phyloP scores from a whole-genome alignment of 2,797 vertebrate species.

The Notamacropus eugenii region DNA sequence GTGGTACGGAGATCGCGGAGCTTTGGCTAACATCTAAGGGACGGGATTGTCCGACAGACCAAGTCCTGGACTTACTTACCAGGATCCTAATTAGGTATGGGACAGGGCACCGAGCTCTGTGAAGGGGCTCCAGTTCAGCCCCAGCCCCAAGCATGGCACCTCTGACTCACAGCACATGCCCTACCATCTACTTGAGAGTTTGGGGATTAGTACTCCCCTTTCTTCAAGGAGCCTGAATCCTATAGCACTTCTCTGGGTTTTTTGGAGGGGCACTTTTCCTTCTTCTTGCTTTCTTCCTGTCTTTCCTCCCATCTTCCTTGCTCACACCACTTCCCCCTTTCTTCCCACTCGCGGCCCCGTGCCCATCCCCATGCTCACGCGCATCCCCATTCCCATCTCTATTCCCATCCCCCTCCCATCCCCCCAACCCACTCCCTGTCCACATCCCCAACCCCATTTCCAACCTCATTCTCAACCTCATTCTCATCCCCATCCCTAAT shows the following conservation, averaged over 20 bases:
- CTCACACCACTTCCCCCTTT: neutral
- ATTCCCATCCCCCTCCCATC: neutral
- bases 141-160: neutral
- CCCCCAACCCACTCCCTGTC: neutral
- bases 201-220: neutral
- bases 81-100: neutral
- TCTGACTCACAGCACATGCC: neutral
- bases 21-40: neutral
- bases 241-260: neutral
- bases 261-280: neutral
- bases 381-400: neutral
- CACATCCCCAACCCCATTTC: neutral
- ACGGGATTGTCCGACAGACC: neutral
- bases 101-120: neutral
- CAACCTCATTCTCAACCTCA: neutral
- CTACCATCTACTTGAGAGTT: neutral
- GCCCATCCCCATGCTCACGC: neutral
- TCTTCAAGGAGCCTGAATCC: neutral
- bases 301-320: neutral
- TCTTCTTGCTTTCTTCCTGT: neutral
- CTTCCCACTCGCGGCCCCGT: neutral
- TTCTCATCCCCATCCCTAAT: neutral
- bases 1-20: neutral
- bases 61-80: neutral
- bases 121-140: neutral